Percentiles rank a stretch among this genome's conserved stretches.
Evolutionary conservation across 2,888 invertebrate species (phyloP).

Genomic region (Blomia tropicalis): DNA sequence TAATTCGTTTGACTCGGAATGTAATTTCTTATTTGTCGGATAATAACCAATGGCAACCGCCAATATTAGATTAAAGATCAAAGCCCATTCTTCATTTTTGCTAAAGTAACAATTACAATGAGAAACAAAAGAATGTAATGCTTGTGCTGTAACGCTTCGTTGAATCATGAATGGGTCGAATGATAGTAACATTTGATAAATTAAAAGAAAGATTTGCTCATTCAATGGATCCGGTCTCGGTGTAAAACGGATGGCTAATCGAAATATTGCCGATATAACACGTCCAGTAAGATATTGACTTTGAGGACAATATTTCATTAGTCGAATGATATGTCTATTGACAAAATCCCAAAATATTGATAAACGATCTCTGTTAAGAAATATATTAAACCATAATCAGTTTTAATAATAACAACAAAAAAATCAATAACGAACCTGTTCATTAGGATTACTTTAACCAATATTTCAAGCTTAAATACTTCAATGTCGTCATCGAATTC

Average conservation of each 20-base stretch:
- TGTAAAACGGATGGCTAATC: constrained; percentile 62
- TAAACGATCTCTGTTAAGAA: constrained; percentile 58
- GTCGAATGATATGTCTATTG: constrained; percentile 56
- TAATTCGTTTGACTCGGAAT: not conserved
- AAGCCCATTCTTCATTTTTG: constrained; percentile 21
- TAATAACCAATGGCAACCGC: constrained; percentile 21
- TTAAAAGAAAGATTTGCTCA: constrained; percentile 50
- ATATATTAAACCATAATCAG: not conserved
- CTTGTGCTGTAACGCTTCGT: constrained; percentile 17
- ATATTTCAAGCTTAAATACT: constrained; percentile 78
- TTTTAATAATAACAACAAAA: not conserved
- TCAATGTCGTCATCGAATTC: constrained; percentile 34
- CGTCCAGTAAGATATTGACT: constrained; percentile 60
- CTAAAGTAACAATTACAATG: constrained; percentile 21
- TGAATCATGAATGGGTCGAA: constrained; percentile 44
- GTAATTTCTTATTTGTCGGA: not conserved
- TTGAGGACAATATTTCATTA: constrained; percentile 54
- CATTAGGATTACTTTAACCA: constrained; percentile 81
- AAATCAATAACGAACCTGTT: constrained; percentile 41
- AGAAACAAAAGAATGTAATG: constrained; percentile 23
- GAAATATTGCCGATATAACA: constrained; percentile 63
- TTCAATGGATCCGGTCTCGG: constrained; percentile 23
- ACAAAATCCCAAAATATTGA: constrained; percentile 64
- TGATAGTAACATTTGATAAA: constrained; percentile 49
- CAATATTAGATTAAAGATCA: constrained; percentile 23